Percentiles rank a stretch among this genome's conserved stretches.
phyloP scores from a whole-genome alignment of 2,797 vertebrate genomes.

The Gallinago stenura region DNA sequence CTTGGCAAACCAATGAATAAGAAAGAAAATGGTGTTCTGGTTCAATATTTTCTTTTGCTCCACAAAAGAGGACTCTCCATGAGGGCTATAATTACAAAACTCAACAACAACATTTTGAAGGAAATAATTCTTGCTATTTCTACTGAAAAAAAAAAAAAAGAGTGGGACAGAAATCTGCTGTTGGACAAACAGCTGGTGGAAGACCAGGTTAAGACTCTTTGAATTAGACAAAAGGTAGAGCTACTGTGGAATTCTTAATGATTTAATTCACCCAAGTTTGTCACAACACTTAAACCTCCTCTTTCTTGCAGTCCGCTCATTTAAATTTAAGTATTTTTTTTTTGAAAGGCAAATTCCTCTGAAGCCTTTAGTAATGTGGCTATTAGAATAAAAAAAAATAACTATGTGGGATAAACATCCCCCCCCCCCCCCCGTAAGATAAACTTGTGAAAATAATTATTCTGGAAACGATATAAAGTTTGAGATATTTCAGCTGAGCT shows the following conservation, averaged over 20 bases:
- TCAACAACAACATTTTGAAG: background rate
- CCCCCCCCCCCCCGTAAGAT: background rate
- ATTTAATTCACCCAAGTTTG: background rate
- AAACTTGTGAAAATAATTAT: background rate
- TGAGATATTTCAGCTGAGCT: background rate
- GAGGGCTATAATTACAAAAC: background rate
- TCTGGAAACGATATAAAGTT: background rate
- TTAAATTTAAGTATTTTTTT: background rate
- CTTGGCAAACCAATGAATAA: background rate
- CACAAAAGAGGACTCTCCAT: rapidly evolving
- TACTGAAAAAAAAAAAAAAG: background rate
- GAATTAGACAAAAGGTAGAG: background rate
- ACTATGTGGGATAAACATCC: background rate
- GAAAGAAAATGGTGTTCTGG: background rate
- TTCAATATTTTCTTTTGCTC: background rate
- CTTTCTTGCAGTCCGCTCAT: background rate
- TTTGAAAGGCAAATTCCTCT: background rate
- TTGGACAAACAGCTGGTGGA: background rate
- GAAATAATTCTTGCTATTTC: background rate
- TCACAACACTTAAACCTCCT: background rate
- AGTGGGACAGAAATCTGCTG: background rate
- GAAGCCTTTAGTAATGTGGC: background rate
- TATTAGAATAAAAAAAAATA: background rate
- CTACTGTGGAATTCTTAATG: background rate
- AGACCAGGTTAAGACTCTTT: background rate